These are phyloP conservation scores for Rhinolophus ferrumequinum DNA, from an alignment of 2,113 vertebrate species.

Conservation along the genomic window DNA sequence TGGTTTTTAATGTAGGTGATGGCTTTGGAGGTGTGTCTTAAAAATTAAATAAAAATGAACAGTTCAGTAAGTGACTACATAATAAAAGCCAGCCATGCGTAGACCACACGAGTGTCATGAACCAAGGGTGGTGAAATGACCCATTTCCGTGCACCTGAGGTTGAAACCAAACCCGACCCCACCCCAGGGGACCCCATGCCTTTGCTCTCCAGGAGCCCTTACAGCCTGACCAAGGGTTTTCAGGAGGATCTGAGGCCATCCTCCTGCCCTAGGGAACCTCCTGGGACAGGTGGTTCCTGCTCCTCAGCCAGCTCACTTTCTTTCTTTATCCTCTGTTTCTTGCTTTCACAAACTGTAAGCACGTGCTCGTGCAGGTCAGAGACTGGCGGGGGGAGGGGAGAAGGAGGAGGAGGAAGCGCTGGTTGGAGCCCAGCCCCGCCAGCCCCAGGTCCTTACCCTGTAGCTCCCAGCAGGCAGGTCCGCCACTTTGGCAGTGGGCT, in stretches of 20 bases:
- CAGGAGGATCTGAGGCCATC: neutral
- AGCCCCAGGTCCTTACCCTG: conserved; percentile 87
- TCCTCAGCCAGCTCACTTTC: neutral
- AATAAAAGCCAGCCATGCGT: neutral
- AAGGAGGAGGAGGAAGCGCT: too few relatives aligned
- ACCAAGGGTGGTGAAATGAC: too few relatives aligned
- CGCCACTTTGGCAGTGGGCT: conserved; percentile 88
- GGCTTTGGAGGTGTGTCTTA: neutral
- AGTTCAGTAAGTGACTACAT: neutral
- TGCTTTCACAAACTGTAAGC: neutral
- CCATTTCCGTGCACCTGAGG: neutral
- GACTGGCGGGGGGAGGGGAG: fast-evolving
- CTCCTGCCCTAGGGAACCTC: neutral
- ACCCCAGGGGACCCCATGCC: neutral
- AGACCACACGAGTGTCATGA: fast-evolving
- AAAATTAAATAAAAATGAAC: neutral
- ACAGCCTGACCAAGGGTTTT: neutral
- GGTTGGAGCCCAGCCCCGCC: neutral
- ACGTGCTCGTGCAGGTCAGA: fast-evolving
- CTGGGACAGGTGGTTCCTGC: neutral
- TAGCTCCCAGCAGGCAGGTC: conserved; percentile 89
- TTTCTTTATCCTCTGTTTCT: neutral
- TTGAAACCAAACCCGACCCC: neutral
- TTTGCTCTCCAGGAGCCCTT: neutral
- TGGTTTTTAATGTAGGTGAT: neutral